These are phyloP conservation scores for Nerophis lumbriciformis DNA, from an alignment of 2,113 vertebrate genomes.

Conservation along the genomic window DNA sequence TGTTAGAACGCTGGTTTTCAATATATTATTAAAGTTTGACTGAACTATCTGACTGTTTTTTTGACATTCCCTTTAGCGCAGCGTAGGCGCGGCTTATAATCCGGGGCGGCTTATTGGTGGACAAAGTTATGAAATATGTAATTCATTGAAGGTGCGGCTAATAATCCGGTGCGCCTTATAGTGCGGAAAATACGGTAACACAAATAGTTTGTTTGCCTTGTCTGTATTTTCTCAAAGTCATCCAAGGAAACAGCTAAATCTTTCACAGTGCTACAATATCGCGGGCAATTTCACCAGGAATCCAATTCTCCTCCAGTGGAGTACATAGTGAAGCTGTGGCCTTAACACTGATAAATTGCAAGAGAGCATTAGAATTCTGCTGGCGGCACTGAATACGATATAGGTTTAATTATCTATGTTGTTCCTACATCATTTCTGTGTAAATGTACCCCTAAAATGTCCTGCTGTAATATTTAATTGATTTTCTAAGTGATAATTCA, in stretches of 20 bases:
- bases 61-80: too few relatives aligned
- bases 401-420: conserved; percentile 19
- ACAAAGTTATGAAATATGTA: too few relatives aligned
- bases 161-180: too few relatives aligned
- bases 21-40: too few relatives aligned
- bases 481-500: conserved; percentile 51
- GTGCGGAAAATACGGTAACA: too few relatives aligned
- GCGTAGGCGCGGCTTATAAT: too few relatives aligned
- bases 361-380: neutral
- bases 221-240: neutral
- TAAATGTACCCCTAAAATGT: conserved; percentile 16
- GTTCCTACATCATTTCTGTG: neutral
- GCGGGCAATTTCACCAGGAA: conserved; percentile 3
- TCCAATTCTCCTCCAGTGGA: conserved; percentile 5
- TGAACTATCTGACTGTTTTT: too few relatives aligned
- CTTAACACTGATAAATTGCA: neutral
- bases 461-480: neutral
- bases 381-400: neutral
- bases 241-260: neutral
- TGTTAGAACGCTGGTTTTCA: too few relatives aligned
- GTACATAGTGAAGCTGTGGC: neutral
- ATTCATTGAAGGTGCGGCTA: too few relatives aligned
- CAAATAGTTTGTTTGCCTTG: too few relatives aligned
- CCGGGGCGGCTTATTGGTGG: too few relatives aligned
- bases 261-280: neutral